Conservation (phyloP, 2,888 invertebrate species). For the Rotaria magnacalcarata region DNA sequence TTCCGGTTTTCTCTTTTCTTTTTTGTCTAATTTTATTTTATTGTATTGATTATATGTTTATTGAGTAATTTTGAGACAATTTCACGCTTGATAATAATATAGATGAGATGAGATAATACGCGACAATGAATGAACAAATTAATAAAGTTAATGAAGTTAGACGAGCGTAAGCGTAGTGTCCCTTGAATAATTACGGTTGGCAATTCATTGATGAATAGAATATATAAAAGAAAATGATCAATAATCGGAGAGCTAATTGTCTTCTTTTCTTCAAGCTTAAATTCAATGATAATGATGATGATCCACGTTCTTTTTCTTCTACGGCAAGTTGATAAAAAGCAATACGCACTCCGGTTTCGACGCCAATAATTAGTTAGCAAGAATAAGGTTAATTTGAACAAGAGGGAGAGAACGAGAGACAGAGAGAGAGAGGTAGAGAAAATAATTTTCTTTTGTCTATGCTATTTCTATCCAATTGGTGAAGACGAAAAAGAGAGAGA, state of each 20-base stretch:
- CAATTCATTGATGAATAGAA: not conserved
- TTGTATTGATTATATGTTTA: not conserved
- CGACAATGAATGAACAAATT: slow-evolving; percentile 1
- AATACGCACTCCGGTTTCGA: not conserved
- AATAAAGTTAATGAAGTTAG: slow-evolving; percentile 37
- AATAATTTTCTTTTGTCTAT: not conserved
- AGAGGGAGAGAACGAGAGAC: not conserved
- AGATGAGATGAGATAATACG: not conserved
- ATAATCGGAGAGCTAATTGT: not conserved
- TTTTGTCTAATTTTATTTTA: not conserved
- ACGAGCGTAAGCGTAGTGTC: slow-evolving; percentile 10
- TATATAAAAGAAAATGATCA: not conserved
- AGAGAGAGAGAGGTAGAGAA: not conserved
- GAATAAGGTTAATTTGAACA: not conserved
- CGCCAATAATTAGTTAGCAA: not conserved
- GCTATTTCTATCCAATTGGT: not conserved
- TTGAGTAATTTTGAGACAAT: not conserved
- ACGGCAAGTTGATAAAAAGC: not conserved
- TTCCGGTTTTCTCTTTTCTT: not conserved
- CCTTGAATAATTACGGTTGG: not conserved
- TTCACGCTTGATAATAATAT: slow-evolving; percentile 1
- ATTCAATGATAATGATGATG: not conserved
- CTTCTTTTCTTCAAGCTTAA: not conserved
- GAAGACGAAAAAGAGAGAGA: not conserved
- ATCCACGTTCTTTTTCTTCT: not conserved